A percentile compares a stretch with the other conserved stretches of the same genome.
These are phyloP conservation scores for Astropecten irregularis DNA, from an alignment of 53 echinoderm and acorn worm species.

Conservation along the genomic window DNA sequence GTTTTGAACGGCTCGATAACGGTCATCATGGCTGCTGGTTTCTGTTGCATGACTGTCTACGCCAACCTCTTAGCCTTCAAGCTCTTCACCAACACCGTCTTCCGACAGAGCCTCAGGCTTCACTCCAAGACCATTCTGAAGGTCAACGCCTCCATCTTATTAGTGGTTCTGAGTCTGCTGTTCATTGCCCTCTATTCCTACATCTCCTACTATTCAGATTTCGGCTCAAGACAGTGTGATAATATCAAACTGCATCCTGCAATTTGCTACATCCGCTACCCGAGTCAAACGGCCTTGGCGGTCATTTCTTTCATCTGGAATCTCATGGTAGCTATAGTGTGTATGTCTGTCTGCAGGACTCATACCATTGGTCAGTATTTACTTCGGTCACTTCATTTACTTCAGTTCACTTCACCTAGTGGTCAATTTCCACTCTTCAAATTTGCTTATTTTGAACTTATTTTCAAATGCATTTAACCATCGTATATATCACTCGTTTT, in stretches of 20 bases:
- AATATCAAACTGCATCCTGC: constrained; percentile 56
- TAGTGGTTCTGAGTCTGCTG: constrained; percentile 52
- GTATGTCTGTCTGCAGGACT: constrained; percentile 90
- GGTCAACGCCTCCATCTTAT: constrained; percentile 70
- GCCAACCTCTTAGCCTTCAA: constrained; percentile 83
- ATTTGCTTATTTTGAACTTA: not conserved
- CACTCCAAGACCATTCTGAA: constrained; percentile 89
- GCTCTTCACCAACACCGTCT: constrained; percentile 84
- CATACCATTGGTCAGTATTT: constrained; percentile 90
- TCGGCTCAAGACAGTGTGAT: constrained; percentile 53
- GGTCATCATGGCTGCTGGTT: constrained; percentile 79
- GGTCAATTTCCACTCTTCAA: no score
- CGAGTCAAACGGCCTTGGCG: constrained; percentile 66
- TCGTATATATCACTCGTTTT: not conserved
- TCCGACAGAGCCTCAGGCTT: constrained; percentile 83
- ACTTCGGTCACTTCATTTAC: no score
- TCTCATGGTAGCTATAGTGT: constrained; percentile 77
- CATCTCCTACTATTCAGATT: constrained; percentile 45
- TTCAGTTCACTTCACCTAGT: no score
- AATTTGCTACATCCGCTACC: constrained; percentile 79
- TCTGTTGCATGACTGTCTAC: constrained; percentile 69
- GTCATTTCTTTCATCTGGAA: constrained; percentile 82
- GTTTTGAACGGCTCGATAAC: constrained; percentile 88
- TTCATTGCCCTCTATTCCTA: constrained; percentile 78
- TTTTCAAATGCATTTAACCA: not conserved